A percentile compares a stretch with the other conserved stretches of the same genome.
Evolutionary conservation across 2,888 invertebrate genomes (phyloP).

Genomic region (Coleophora flavipennella): DNA sequence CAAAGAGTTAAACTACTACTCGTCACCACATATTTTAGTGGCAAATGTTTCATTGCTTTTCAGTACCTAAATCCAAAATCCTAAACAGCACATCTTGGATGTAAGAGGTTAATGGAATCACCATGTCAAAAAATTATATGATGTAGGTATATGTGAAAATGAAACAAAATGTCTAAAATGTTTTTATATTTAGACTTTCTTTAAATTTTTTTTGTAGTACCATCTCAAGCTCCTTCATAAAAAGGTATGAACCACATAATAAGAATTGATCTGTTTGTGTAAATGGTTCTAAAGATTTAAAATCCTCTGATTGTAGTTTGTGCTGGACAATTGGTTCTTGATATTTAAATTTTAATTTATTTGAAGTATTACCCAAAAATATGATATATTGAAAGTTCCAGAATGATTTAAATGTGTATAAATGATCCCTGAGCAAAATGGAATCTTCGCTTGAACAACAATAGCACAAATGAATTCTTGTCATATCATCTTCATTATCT

Average conservation of each 20-base stretch:
- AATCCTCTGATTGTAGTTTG: conserved; percentile 40
- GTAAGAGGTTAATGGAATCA: too few species aligned
- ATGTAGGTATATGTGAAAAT: too few species aligned
- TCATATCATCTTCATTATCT: conserved; percentile 77
- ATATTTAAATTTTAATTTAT: conserved; percentile 42
- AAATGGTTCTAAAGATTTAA: conserved; percentile 40
- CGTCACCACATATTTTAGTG: too few species aligned
- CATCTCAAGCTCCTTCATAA: conserved; percentile 61
- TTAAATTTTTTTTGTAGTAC: conserved; percentile 26
- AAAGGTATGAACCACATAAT: conserved; percentile 75
- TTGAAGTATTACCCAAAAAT: conserved; percentile 53
- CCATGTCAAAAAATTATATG: too few species aligned
- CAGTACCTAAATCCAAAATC: too few species aligned
- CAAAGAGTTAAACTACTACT: too few species aligned
- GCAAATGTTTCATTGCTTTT: too few species aligned
- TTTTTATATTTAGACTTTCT: conserved; percentile 37
- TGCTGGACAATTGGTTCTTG: conserved; percentile 58
- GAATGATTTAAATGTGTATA: conserved; percentile 71
- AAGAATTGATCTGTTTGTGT: conserved; percentile 53
- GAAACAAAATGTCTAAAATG: conserved; percentile 32
- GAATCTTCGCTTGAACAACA: conserved; percentile 72
- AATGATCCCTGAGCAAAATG: conserved; percentile 74
- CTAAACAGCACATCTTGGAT: too few species aligned
- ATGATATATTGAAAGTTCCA: conserved; percentile 84
- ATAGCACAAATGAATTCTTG: conserved; percentile 74